phyloP scores from a whole-genome alignment of 2,888 invertebrate species.

The Lottia gigantea region DNA sequence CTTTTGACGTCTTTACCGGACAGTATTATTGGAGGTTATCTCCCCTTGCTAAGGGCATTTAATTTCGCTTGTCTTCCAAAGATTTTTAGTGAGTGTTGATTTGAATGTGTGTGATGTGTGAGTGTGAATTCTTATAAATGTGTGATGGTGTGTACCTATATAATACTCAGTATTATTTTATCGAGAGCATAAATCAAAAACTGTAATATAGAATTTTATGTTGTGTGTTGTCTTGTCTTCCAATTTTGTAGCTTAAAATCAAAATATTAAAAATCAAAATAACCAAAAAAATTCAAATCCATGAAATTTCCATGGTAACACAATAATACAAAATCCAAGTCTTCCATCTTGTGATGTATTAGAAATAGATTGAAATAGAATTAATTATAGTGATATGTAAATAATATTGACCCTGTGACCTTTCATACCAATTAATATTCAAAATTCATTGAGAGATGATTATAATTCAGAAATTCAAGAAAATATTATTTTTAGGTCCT shows the following conservation, averaged over 20 bases:
- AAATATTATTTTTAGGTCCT: too few species aligned
- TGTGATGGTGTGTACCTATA: neutral
- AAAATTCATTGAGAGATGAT: too few species aligned
- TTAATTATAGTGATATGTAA: too few species aligned
- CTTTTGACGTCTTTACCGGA: slow-evolving; percentile 29
- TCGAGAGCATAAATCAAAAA: neutral
- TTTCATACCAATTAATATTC: too few species aligned
- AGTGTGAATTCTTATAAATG: slow-evolving; percentile 7
- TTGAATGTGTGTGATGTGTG: slow-evolving; percentile 12
- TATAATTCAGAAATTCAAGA: too few species aligned
- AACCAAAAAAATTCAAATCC: neutral
- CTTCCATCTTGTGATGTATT: neutral
- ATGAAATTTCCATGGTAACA: neutral
- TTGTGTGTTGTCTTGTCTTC: neutral
- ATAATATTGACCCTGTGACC: too few species aligned
- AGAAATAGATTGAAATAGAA: too few species aligned
- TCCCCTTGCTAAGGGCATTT: slow-evolving; percentile 1
- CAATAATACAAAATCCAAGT: neutral
- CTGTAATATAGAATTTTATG: neutral
- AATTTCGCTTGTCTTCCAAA: slow-evolving; percentile 28
- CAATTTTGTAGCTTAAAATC: neutral
- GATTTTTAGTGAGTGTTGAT: neutral
- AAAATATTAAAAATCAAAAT: neutral
- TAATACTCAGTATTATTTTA: slow-evolving; percentile 4
- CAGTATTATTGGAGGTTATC: slow-evolving; percentile 27